phyloP scores from a whole-genome alignment of 2,888 invertebrate genomes.

The Pyrgus malvae region DNA sequence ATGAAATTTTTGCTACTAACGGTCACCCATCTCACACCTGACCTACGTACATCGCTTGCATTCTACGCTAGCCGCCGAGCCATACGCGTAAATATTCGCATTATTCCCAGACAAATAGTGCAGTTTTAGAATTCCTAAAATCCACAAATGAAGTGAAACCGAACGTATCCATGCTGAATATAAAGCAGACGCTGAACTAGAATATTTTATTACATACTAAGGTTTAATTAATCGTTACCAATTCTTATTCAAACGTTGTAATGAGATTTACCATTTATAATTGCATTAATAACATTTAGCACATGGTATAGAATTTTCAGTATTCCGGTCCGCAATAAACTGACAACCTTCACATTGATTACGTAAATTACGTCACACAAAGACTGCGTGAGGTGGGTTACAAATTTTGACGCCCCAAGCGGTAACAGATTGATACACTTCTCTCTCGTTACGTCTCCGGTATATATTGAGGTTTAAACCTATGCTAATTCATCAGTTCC shows the following conservation, averaged over 20 bases:
- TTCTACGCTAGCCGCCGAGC: no score
- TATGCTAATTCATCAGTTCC: constrained; percentile 78
- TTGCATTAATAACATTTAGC: background rate
- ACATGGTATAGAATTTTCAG: constrained; percentile 13
- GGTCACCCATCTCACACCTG: no score
- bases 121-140: constrained; percentile 16
- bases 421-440: constrained; percentile 73
- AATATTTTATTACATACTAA: background rate
- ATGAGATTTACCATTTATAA: background rate
- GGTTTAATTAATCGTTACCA: background rate
- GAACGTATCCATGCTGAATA: constrained; percentile 4
- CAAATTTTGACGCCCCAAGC: constrained; percentile 67
- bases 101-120: constrained; percentile 1
- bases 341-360: constrained; percentile 76
- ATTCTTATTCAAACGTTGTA: background rate
- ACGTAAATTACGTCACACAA: constrained; percentile 76
- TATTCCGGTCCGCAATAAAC: constrained; percentile 19
- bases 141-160: constrained; percentile 7
- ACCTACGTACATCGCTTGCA: no score
- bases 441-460: constrained; percentile 79
- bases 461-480: constrained; percentile 79
- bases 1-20: no score
- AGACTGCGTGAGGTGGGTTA: constrained; percentile 56
- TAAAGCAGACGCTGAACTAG: background rate
- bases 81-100: no score